Evolutionary conservation across 2,888 invertebrate genomes (phyloP), one percentile per base, ranked within the genome.

Genomic region (Digitonthophagus gazella): DNA sequence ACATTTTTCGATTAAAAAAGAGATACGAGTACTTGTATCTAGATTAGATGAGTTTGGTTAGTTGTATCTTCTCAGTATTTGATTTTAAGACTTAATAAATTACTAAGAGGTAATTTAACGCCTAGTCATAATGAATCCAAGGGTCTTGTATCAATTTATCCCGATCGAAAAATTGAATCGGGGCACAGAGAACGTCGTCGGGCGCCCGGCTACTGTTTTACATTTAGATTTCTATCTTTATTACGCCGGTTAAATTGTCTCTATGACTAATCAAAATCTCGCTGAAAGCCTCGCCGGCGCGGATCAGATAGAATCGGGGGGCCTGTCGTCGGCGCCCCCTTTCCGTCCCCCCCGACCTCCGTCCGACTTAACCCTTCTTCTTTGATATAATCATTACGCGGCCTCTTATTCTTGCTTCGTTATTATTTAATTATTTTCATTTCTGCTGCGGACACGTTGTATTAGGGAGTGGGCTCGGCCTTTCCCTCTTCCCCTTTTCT

Each of bases 401-500:
- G 66, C 78, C 80, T 80, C 80, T 79, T 79, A 78, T 80, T 79
- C 80, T 80, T 80, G 83, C 82, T 83, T 83, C 83, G 83, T 83
- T 83, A 83, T 83, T 83, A 83, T 83, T 83, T 83, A 82, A 83
- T 83, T 83, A 83, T 83, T 83, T 83, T 83, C 83, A 81, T 83
- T 83, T 83, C 83, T 83, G 83, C 79, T 79, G 76, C 76, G 81
- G 83, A 83, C 83, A 80, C 80, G 81, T 82, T 74, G 63, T 76
- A 73, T 71, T 69, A 28, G 69, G 71, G 71, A 68, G 71, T 67
- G 68, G 57, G 5, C 15, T n/a, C 15, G 22, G 66, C 63, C 64
- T 54, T 61, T 61, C 61, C 18, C 20, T n/a, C 61, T 61, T 18
- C 20, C 61, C 20, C 2, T 61, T 61, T 61, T 61, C 20, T 58